Evolutionary conservation across 2,797 vertebrate species (phyloP).

Genomic region (Cyprinella venusta): DNA sequence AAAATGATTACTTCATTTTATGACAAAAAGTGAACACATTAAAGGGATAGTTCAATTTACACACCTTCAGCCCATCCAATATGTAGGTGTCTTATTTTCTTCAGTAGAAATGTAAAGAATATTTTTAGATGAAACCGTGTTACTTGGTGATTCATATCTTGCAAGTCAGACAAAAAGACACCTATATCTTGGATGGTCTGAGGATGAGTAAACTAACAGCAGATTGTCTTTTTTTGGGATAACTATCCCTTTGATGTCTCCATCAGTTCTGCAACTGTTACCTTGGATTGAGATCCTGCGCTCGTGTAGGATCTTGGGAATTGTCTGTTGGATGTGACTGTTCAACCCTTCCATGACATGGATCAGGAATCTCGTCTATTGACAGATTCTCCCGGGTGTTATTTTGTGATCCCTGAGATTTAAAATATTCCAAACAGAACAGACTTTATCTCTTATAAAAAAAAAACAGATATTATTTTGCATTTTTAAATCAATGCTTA

Average conservation of each 20-base stretch:
- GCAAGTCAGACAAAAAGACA: neutral
- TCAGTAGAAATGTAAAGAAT: too few relatives aligned
- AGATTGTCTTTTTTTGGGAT: neutral
- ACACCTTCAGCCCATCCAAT: too few relatives aligned
- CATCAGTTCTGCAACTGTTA: neutral
- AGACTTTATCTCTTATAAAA: neutral
- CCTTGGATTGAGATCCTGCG: neutral
- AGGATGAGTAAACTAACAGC: neutral
- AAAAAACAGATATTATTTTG: neutral
- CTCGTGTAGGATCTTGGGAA: neutral
- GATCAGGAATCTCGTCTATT: slow-evolving; percentile 18
- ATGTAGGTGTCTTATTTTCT: neutral
- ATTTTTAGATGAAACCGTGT: too few relatives aligned
- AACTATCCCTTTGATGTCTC: neutral
- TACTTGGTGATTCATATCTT: neutral
- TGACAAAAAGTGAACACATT: neutral
- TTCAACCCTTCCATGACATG: slow-evolving; percentile 62
- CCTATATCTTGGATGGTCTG: neutral
- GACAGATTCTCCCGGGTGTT: slow-evolving; percentile 37
- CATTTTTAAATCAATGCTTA: neutral
- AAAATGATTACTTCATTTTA: neutral
- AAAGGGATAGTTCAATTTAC: neutral
- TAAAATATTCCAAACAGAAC: slow-evolving; percentile 4
- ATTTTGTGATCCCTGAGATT: slow-evolving; percentile 55
- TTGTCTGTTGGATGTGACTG: slow-evolving; percentile 41